phyloP scores from a whole-genome alignment of 2,797 vertebrate genomes.

The Halcyon badia region DNA sequence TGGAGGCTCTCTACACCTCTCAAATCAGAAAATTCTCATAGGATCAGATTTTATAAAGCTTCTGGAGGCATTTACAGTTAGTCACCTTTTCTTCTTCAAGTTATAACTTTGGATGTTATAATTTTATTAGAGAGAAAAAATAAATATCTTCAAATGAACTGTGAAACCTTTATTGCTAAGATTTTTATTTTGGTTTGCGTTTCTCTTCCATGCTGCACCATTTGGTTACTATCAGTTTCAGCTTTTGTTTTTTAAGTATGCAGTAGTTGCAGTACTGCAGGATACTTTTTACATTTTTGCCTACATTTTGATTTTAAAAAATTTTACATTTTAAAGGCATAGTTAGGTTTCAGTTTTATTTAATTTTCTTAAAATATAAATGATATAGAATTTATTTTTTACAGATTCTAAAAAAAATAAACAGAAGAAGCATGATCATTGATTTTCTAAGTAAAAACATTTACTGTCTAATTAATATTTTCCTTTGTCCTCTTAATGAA shows the following conservation, averaged over 20 bases:
- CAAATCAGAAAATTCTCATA: background rate
- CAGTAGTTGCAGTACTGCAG: background rate
- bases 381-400: background rate
- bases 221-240: background rate
- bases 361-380: background rate
- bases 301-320: background rate
- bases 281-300: background rate
- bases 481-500: background rate
- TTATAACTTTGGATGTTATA: background rate
- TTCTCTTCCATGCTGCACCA: background rate
- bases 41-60: background rate
- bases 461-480: background rate
- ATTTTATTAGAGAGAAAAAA: background rate
- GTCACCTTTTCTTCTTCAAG: background rate
- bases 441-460: background rate
- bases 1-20: background rate
- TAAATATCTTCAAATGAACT: background rate
- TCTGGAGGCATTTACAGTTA: background rate
- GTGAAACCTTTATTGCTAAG: background rate
- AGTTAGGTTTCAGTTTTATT: background rate
- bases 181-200: background rate
- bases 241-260: background rate
- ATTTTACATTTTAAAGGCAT: background rate
- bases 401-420: background rate
- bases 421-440: background rate